Conservation (phyloP, 2,113 vertebrate genomes). For the Epinephelus moara region DNA sequence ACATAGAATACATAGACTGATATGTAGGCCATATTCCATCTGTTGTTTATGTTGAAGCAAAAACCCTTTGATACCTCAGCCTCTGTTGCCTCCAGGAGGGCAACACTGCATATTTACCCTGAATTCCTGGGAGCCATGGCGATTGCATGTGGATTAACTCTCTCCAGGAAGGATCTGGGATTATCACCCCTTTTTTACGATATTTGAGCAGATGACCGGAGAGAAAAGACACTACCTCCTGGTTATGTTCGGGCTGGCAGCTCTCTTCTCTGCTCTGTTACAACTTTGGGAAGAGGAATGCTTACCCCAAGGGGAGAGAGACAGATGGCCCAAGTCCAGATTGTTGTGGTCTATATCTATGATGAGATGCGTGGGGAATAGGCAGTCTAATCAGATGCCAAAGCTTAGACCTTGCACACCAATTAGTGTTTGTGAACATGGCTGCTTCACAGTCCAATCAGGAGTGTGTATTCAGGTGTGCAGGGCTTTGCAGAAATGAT, state of each 20-base stretch:
- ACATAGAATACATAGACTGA: neutral
- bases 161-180: conserved; percentile 50
- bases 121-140: conserved; percentile 74
- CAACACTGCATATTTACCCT: conserved; percentile 60
- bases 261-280: conserved; percentile 57
- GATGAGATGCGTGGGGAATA: conserved; percentile 14
- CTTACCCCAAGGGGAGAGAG: conserved; percentile 45
- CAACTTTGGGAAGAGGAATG: conserved; percentile 63
- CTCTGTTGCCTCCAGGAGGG: conserved; percentile 30
- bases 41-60: neutral
- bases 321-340: conserved; percentile 65
- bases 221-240: conserved; percentile 29
- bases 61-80: conserved; percentile 7
- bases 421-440: conserved; percentile 12
- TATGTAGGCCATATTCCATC: neutral
- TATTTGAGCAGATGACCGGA: conserved; percentile 32
- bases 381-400: conserved; percentile 27
- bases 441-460: neutral
- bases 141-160: conserved; percentile 70
- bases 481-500: neutral
- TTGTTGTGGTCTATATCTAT: conserved; percentile 39
- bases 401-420: neutral
- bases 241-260: conserved; percentile 57
- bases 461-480: conserved; percentile 45
- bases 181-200: conserved; percentile 36